phyloP scores from a whole-genome alignment of 2,888 invertebrate species.

The Drosophila helvetica region DNA sequence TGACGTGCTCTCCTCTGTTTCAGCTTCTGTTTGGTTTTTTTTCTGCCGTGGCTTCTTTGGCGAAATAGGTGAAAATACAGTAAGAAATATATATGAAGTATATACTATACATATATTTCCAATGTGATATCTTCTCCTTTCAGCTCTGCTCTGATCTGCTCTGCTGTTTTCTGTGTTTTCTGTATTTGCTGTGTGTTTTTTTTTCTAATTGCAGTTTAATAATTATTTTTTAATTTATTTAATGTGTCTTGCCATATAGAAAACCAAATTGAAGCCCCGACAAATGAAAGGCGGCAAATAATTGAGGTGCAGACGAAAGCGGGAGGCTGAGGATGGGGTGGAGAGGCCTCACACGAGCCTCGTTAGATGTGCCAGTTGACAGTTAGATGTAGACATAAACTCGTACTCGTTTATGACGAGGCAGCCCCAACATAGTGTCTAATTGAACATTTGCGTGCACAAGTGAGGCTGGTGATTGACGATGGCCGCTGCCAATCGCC shows the following conservation, averaged over 20 bases:
- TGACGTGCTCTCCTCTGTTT: constrained; percentile 20
- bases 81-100: constrained; percentile 37
- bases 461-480: constrained; percentile 2
- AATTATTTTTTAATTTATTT: constrained; percentile 61
- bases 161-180: neutral
- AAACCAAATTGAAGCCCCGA: constrained; percentile 19
- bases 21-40: constrained; percentile 9
- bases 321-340: neutral
- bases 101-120: constrained; percentile 22
- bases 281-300: constrained; percentile 30
- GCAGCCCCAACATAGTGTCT: constrained; percentile 22
- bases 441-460: constrained; percentile 72
- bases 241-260: constrained; percentile 36
- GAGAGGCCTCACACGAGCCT: constrained; percentile 11
- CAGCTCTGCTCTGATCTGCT: neutral
- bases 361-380: constrained; percentile 46
- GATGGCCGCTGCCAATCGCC: constrained; percentile 8
- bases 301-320: constrained; percentile 20
- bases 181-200: neutral
- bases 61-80: constrained; percentile 69
- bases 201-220: constrained; percentile 60
- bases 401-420: constrained; percentile 35
- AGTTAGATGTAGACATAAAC: constrained; percentile 28
- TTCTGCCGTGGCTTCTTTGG: constrained; percentile 38
- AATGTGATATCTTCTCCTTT: constrained; percentile 12